A percentile compares a stretch with the other conserved stretches of the same genome.
phyloP scores from a whole-genome alignment of 2,888 invertebrate genomes.

The Hyles lineata region DNA sequence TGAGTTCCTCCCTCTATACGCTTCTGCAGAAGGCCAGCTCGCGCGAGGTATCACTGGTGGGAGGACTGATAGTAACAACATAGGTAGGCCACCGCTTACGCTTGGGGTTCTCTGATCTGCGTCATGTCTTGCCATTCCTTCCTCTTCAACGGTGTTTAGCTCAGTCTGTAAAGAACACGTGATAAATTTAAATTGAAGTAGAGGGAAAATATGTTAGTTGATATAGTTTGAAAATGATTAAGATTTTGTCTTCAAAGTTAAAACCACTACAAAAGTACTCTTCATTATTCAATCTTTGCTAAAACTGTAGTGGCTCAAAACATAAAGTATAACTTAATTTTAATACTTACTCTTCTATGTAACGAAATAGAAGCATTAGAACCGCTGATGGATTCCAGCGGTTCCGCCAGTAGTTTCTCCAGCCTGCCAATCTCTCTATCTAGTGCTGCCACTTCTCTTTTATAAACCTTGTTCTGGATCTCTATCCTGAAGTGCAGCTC shows the following conservation, averaged over 20 bases:
- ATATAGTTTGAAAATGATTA: too few relatives aligned
- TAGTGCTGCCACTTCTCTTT: constrained; percentile 91
- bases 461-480: constrained; percentile 95
- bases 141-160: constrained; percentile 77
- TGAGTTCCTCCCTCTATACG: constrained; percentile 85
- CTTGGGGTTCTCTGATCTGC: constrained; percentile 84
- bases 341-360: constrained; percentile 63
- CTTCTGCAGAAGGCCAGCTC: constrained; percentile 91
- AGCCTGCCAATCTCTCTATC: constrained; percentile 91
- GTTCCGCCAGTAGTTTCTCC: constrained; percentile 88
- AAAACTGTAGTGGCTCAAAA: too few relatives aligned
- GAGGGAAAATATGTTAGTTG: background rate
- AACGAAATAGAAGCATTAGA: constrained; percentile 74
- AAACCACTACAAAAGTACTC: background rate
- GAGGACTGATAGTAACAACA: constrained; percentile 88
- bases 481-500: constrained; percentile 94
- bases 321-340: background rate
- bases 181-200: background rate
- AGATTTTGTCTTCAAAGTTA: too few relatives aligned
- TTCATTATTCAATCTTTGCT: too few relatives aligned
- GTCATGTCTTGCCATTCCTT: constrained; percentile 53
- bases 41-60: constrained; percentile 91
- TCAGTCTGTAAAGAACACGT: constrained; percentile 63
- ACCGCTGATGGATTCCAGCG: constrained; percentile 80
- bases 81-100: constrained; percentile 88